Base-by-base conservation (phyloP, 2,113 vertebrate species). In the Etia nguti region DNA sequence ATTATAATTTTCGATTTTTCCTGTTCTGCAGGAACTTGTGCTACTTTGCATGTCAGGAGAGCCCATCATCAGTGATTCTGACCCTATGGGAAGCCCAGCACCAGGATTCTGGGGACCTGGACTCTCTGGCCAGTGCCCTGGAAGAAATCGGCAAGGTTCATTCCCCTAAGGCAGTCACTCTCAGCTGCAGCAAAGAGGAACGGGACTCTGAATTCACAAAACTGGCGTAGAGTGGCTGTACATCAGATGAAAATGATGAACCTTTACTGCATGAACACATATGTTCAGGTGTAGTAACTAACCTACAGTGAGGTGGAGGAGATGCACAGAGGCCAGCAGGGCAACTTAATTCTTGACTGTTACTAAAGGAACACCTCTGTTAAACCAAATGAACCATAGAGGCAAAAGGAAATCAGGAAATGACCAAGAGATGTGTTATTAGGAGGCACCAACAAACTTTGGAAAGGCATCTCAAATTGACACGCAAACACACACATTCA, bases 71-170 rank as follows among this genome's bases (percentile, higher is more conserved):
- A 1, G 98, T 98, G 94, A 99, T 99, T 92, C 96, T 99, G 96
- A 98, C 98, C 94, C 97, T 99, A 82, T 99, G 98, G 98, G 98
- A 99, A 92, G 98, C 98, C 10, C 97, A 97, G 80, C 98, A 99
- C 93, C 98, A 98, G 85, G 97, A 98, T 7, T 97, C 98, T 1
- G 97, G 97, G 6, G 98, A 99, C 92, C 97, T 99, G 89, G 98
- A 99, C 96, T 99, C 98, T 77, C 95, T 99, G 86, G 99, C 98
- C 92, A 97, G 97, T 79, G 98, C 98, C 75, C 97, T 99, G 52
- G 98, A 99, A 92, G 98, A 99, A 81, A 99, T 99, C 56, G 96
- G 98, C 86, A 97, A 97, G 95, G 98, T 97, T 91, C 98, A 98
- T 92, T 96, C 95, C 34, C 96, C 97, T 87, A 93, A 95, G 79